Evolutionary conservation across 2,888 invertebrate genomes (phyloP).

Genomic region (Chrysomela aeneicollis): DNA sequence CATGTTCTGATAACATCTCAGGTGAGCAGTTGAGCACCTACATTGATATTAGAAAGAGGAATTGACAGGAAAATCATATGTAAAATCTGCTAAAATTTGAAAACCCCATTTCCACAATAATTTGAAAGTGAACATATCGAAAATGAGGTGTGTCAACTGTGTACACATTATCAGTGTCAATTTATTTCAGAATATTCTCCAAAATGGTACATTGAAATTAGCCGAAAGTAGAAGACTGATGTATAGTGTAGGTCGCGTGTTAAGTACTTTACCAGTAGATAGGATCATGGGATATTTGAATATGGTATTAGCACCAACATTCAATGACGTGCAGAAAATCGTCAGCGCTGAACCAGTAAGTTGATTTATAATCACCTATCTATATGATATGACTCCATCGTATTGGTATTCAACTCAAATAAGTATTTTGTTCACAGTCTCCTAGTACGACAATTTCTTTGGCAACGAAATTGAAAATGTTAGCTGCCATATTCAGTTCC

Average conservation of each 20-base stretch:
- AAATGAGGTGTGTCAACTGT: too few relatives aligned
- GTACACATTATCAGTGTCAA: neutral
- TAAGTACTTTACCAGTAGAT: conserved; percentile 71
- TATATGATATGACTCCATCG: too few relatives aligned
- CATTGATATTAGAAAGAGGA: too few relatives aligned
- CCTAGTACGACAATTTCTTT: conserved; percentile 64
- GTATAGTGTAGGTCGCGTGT: conserved; percentile 77
- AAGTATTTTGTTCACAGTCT: conserved; percentile 59
- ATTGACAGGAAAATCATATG: too few relatives aligned
- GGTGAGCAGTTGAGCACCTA: too few relatives aligned
- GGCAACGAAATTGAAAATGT: conserved; percentile 72
- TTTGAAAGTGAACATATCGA: too few relatives aligned
- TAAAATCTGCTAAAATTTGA: too few relatives aligned
- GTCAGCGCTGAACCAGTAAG: conserved; percentile 63
- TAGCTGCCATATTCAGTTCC: conserved; percentile 69
- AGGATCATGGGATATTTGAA: conserved; percentile 75
- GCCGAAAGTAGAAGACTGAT: conserved; percentile 77
- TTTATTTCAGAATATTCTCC: conserved; percentile 63
- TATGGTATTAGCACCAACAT: conserved; percentile 72
- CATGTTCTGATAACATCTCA: conserved; percentile 78
- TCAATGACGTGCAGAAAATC: conserved; percentile 68
- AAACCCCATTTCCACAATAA: too few relatives aligned
- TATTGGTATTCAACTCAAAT: too few relatives aligned
- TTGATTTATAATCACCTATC: conserved; percentile 1
- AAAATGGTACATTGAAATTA: conserved; percentile 67